Evolutionary conservation across 2,797 vertebrate genomes (phyloP).

Genomic region (Sebastes kiyomatsui): DNA sequence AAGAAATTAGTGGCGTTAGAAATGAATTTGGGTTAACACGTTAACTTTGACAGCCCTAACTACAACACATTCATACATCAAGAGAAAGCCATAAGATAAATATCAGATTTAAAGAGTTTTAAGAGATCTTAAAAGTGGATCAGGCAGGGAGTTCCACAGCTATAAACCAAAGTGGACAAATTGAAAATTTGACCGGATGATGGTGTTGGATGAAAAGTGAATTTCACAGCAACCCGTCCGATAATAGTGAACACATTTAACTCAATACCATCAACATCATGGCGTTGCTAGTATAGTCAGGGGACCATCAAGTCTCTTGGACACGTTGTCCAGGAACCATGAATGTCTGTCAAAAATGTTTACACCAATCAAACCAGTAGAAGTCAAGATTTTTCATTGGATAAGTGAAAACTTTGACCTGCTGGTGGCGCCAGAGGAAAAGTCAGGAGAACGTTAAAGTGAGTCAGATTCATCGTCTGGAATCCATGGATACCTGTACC

Average conservation of each 20-base stretch:
- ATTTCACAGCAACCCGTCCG: not conserved
- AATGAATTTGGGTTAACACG: accelerated
- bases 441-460: not conserved
- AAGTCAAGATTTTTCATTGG: not conserved
- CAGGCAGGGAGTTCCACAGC: not conserved
- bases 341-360: not conserved
- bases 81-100: not conserved
- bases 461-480: not conserved
- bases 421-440: not conserved
- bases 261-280: not conserved
- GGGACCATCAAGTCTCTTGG: not conserved
- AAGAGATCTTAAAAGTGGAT: not conserved
- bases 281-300: not conserved
- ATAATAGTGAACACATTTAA: not conserved
- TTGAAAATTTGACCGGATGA: not conserved
- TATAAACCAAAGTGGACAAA: not conserved
- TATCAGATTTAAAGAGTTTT: not conserved
- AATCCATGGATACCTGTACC: not conserved
- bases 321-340: not conserved
- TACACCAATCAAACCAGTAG: not conserved
- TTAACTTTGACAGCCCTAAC: too few species aligned
- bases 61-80: not conserved
- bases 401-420: not conserved
- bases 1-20: too few species aligned
- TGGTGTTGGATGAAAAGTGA: not conserved